Evolutionary conservation across 2,797 vertebrate species (phyloP).

Genomic region (Acipenser transmontanus): DNA sequence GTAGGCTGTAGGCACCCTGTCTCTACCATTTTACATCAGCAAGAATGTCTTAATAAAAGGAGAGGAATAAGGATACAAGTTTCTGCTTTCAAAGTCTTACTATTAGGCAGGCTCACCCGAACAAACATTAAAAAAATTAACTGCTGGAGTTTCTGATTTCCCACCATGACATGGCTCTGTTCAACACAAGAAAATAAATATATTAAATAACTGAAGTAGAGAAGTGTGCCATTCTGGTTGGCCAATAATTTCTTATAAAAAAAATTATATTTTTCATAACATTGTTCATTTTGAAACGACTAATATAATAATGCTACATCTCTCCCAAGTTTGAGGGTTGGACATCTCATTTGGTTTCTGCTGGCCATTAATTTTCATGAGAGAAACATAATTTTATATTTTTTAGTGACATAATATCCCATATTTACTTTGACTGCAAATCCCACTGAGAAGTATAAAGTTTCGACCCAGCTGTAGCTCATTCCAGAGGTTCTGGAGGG

Average conservation of each 20-base stretch:
- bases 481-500: constrained; percentile 10
- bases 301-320: constrained; percentile 6
- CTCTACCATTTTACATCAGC: no score
- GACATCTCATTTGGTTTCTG: constrained; percentile 2
- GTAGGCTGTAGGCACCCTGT: no score
- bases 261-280: constrained; percentile 14
- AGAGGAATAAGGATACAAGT: no score
- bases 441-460: constrained; percentile 8
- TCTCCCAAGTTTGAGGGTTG: neutral
- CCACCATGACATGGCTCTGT: neutral
- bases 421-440: constrained; percentile 16
- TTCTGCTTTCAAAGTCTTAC: no score
- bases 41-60: no score
- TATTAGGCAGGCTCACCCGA: no score
- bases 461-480: neutral
- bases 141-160: neutral
- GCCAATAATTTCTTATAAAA: constrained; percentile 11
- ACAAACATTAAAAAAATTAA: no score
- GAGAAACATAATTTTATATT: constrained; percentile 8
- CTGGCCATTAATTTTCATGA: constrained; percentile 3
- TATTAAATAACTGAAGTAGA: constrained; percentile 8
- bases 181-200: constrained; percentile 5
- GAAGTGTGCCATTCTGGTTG: neutral
- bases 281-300: constrained; percentile 5
- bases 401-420: constrained; percentile 15